These are phyloP conservation scores for Pseudochromis fuscus DNA, from an alignment of 2,797 vertebrate species.

Conservation along the genomic window DNA sequence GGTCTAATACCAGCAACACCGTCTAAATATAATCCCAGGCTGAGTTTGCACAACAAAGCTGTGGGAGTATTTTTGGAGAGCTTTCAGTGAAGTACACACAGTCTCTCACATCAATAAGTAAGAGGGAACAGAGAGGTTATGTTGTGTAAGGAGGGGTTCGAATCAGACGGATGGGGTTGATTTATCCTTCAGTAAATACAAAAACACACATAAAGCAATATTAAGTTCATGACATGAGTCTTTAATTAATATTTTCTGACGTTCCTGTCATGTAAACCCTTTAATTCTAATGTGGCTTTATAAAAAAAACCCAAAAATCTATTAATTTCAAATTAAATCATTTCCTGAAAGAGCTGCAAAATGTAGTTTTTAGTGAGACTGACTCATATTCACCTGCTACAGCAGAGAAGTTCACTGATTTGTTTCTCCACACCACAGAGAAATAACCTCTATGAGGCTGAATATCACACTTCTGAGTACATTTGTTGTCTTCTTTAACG, in stretches of 20 bases:
- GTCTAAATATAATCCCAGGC: constrained; percentile 56
- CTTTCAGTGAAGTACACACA: constrained; percentile 37
- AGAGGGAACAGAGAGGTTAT: constrained; percentile 36
- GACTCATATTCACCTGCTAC: too few species aligned
- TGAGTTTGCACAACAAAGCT: constrained; percentile 44
- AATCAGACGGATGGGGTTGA: neutral
- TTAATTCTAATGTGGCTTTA: too few species aligned
- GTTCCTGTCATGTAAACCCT: neutral
- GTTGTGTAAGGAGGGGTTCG: neutral
- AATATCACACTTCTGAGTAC: too few species aligned
- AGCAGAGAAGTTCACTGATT: too few species aligned
- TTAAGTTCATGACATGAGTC: neutral
- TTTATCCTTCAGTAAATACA: constrained; percentile 3
- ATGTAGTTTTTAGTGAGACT: too few species aligned
- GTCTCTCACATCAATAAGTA: constrained; percentile 64
- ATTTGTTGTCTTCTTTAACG: too few species aligned
- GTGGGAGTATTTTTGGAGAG: constrained; percentile 53
- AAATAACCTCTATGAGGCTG: too few species aligned
- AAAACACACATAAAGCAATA: neutral
- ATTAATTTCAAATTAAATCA: neutral
- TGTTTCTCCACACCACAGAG: too few species aligned
- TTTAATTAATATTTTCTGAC: neutral
- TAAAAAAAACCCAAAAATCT: too few species aligned
- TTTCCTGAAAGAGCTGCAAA: too few species aligned
- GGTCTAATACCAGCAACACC: neutral